Conservation (phyloP, 64 coral and sea anemone species). For the Actinia tenebrosa region DNA sequence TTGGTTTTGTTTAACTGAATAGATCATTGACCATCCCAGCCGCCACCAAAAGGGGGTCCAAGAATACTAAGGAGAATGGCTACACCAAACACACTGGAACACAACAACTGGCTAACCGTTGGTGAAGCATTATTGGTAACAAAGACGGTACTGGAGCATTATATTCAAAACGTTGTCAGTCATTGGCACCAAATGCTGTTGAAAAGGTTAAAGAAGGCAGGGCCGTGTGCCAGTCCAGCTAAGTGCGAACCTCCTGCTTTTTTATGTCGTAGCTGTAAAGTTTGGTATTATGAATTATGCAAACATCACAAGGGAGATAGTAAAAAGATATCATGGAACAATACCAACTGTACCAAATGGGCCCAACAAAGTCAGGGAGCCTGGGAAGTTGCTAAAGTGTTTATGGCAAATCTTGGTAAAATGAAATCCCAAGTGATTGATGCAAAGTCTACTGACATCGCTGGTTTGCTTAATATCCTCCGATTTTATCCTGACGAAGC, state of each 20-base stretch:
- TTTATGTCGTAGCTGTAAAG: background rate
- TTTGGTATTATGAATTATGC: constrained; percentile 2
- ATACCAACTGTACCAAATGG: constrained; percentile 47
- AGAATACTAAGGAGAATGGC: background rate
- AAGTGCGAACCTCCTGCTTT: background rate
- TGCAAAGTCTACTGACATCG: constrained; percentile 40
- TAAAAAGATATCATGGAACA: constrained; percentile 26
- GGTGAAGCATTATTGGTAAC: constrained; percentile 38
- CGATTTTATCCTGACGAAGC: background rate
- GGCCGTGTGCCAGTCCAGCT: background rate
- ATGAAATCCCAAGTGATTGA: constrained; percentile 20
- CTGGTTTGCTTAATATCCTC: constrained; percentile 32
- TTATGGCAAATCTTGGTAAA: constrained; percentile 45
- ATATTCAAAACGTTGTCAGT: constrained; percentile 18
- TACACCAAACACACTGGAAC: background rate
- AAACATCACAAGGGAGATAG: background rate
- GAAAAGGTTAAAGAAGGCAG: background rate
- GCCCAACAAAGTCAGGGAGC: background rate
- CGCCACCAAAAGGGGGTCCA: background rate
- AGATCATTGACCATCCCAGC: background rate
- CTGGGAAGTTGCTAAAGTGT: constrained; percentile 65
- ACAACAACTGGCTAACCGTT: constrained; percentile 50
- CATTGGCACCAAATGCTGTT: constrained; percentile 21
- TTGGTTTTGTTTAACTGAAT: background rate
- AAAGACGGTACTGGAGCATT: constrained; percentile 33